Evolutionary conservation across 2,888 invertebrate species (phyloP).

Genomic region (Disparrhopalites patrizii): DNA sequence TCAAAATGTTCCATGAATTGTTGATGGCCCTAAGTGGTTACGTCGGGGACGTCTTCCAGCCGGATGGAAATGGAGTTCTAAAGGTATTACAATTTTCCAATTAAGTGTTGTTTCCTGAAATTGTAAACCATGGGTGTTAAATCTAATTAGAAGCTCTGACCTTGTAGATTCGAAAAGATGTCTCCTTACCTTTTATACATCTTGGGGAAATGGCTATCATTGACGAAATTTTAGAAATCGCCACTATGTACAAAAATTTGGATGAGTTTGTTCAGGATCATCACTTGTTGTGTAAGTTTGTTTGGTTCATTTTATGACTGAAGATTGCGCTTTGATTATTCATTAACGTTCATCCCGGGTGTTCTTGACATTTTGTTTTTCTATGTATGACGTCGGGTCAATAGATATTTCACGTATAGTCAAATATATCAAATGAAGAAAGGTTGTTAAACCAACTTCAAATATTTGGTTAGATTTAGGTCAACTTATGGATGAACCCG

Average conservation of each 20-base stretch:
- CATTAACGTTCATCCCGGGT: too few species aligned
- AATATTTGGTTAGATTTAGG: too few species aligned
- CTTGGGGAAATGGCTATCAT: slow-evolving; percentile 38
- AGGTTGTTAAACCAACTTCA: too few species aligned
- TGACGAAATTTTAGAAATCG: slow-evolving; percentile 44
- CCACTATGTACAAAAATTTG: slow-evolving; percentile 38
- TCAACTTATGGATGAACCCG: neutral
- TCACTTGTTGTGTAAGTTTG: slow-evolving; percentile 19
- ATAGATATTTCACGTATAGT: too few species aligned
- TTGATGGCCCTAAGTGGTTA: slow-evolving; percentile 43
- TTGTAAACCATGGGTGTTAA: neutral
- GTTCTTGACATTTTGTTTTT: too few species aligned
- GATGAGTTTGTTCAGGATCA: slow-evolving; percentile 34
- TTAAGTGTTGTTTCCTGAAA: neutral
- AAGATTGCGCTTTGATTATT: too few species aligned
- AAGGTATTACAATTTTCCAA: slow-evolving; percentile 7
- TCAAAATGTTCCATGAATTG: slow-evolving; percentile 45
- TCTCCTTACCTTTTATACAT: slow-evolving; percentile 42
- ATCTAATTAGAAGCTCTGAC: slow-evolving; percentile 2
- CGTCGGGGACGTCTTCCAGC: slow-evolving; percentile 42
- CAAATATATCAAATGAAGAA: neutral
- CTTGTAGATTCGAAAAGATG: slow-evolving; percentile 35
- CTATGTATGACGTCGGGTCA: too few species aligned
- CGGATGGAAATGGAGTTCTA: slow-evolving; percentile 35
- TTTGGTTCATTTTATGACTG: neutral